These are phyloP conservation scores for Eremobia ochroleuca DNA, from an alignment of 2,888 invertebrate genomes.

Conservation along the genomic window DNA sequence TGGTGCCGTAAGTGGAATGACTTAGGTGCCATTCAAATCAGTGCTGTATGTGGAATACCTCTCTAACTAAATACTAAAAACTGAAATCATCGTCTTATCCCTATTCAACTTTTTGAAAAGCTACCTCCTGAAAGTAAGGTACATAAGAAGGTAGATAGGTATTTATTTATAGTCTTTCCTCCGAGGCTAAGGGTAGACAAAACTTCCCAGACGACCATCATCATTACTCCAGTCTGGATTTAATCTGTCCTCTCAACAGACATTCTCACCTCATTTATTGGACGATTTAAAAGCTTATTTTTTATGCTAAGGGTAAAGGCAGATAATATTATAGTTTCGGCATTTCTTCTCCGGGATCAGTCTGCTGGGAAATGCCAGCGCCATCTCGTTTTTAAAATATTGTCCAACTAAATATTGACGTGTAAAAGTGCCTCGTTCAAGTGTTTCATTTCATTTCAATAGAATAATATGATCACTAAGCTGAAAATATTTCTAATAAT, in stretches of 20 bases:
- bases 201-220: conserved; percentile 60
- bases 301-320: not conserved
- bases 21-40: not conserved
- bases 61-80: not conserved
- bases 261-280: conserved; percentile 39
- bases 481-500: not conserved
- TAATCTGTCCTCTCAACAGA: conserved; percentile 36
- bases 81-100: not conserved
- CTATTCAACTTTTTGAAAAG: not conserved
- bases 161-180: conserved; percentile 10
- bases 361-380: not conserved
- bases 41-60: not conserved
- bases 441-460: not conserved
- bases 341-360: not conserved
- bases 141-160: conserved; percentile 27
- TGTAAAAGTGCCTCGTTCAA: not conserved
- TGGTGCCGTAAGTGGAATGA: not conserved
- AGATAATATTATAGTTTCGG: not conserved
- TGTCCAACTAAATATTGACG: no score
- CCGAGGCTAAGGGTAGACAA: conserved; percentile 28
- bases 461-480: not conserved
- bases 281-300: conserved; percentile 25
- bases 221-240: conserved; percentile 50
- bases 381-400: not conserved
- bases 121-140: not conserved